A percentile compares a stretch with the other conserved stretches of the same genome.
phyloP scores from a whole-genome alignment of 2,113 vertebrate species.

The Peromyscus polionotus region DNA sequence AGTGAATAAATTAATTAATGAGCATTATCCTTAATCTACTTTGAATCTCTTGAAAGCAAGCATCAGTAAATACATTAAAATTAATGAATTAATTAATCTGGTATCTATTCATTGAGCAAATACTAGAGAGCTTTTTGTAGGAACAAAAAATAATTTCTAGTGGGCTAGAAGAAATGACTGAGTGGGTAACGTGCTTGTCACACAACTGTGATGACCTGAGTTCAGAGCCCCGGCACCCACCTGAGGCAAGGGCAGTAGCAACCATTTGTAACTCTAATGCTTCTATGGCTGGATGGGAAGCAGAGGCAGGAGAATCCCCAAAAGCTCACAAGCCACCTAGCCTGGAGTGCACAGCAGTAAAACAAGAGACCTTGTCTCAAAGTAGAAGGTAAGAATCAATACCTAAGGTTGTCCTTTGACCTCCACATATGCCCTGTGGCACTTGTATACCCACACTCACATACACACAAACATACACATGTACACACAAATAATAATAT shows the following conservation, averaged over 20 bases:
- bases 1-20: constrained; percentile 7
- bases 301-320: not conserved
- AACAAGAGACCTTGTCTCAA: not conserved
- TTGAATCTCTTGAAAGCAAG: constrained; percentile 1
- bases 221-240: not conserved
- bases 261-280: not conserved
- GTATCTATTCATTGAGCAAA: not conserved
- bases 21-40: not conserved
- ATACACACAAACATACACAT: not conserved
- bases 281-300: not conserved
- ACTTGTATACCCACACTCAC: not conserved
- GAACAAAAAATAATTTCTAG: not conserved
- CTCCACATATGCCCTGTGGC: not conserved
- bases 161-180: not conserved
- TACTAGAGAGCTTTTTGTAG: not conserved
- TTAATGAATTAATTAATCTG: constrained; percentile 18
- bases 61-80: constrained; percentile 5
- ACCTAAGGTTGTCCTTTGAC: not conserved
- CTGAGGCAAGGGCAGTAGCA: not conserved
- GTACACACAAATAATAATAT: not conserved
- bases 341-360: not conserved
- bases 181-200: not conserved
- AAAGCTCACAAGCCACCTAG: not conserved
- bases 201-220: too few relatives aligned
- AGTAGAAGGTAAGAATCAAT: not conserved